Conservation (phyloP, 2,888 invertebrate genomes). For the Criorhina ranunculi region DNA sequence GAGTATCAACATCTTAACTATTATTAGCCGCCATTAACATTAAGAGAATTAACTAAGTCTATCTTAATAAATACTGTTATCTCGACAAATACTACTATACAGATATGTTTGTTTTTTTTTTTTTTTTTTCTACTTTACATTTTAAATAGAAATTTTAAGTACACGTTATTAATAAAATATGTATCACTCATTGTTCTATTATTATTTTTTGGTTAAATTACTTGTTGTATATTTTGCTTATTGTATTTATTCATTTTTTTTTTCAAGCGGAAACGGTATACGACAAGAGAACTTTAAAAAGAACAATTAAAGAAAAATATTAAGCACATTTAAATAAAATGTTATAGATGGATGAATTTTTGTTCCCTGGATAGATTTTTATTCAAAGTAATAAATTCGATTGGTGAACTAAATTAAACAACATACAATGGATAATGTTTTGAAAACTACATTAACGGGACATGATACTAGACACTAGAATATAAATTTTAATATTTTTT, state of each 20-base stretch:
- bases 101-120: constrained; percentile 73
- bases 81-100: constrained; percentile 63
- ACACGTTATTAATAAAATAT: constrained; percentile 68
- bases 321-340: constrained; percentile 17
- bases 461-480: constrained; percentile 45
- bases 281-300: constrained; percentile 67
- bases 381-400: constrained; percentile 66
- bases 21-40: not conserved
- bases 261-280: constrained; percentile 66
- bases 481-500: constrained; percentile 37
- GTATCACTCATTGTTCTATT: constrained; percentile 77
- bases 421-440: constrained; percentile 23
- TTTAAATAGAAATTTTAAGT: constrained; percentile 71
- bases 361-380: constrained; percentile 34
- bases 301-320: not conserved
- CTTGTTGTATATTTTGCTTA: constrained; percentile 31
- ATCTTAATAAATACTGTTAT: constrained; percentile 53
- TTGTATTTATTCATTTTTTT: not conserved
- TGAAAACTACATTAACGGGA: constrained; percentile 4
- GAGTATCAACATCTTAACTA: constrained; percentile 18
- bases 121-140: constrained; percentile 57
- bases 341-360: constrained; percentile 15
- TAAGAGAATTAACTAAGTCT: constrained; percentile 43
- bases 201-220: constrained; percentile 75
- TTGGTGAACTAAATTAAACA: constrained; percentile 62